Base-by-base conservation (phyloP, 2,888 invertebrate species). In the Cecidostiba fungosa region DNA sequence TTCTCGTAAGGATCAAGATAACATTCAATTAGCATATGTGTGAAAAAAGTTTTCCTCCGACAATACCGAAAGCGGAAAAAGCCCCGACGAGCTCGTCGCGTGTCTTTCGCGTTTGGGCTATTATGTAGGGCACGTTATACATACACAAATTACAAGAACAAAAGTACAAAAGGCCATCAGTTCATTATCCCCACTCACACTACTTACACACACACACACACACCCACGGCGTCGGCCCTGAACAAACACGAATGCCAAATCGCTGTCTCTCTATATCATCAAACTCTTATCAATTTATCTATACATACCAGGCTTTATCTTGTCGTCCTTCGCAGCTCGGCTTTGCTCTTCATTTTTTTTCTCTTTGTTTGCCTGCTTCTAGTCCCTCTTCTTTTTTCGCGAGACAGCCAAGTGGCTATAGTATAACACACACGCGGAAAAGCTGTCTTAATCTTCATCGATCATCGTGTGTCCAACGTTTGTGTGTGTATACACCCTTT, bases 401-500 rank as follows among this genome's bases (percentile, higher is more conserved):
- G 29, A 26, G 66, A 29, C 26, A 26, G 29, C 26, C 26, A 66
- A 66, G 66, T 66, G 66, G 29, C 8, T 29, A 66, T 14, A 66
- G 16, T 19, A 54, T 54, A 5, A 5, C 8, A 16, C 0, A 23
- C 29, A 10, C 16, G 50, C 26, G 19, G 50, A 69, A 14, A 36
- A 79, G 47, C n/a, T 59, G 54, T 36, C 72, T 80, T 72, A 50
- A 39, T 80, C 36, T 72, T 59, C 80, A 72, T 80, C 39, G 72
- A 80, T 80, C 72, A 80, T 72, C 39, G 54, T 39, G 14, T 32
- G 6, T 59, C 12, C 14, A 8, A 36, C n/a, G 16, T 36, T 5
- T 39, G 6, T 66, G 29, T 29, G 12, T 14, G 62, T 29, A 10
- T 23, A 12, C n/a, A n/a, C n/a, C 66, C 66, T 59, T n/a, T 23